These are phyloP conservation scores for Andrena camellia DNA, from an alignment of 2,888 invertebrate genomes.

Conservation along the genomic window DNA sequence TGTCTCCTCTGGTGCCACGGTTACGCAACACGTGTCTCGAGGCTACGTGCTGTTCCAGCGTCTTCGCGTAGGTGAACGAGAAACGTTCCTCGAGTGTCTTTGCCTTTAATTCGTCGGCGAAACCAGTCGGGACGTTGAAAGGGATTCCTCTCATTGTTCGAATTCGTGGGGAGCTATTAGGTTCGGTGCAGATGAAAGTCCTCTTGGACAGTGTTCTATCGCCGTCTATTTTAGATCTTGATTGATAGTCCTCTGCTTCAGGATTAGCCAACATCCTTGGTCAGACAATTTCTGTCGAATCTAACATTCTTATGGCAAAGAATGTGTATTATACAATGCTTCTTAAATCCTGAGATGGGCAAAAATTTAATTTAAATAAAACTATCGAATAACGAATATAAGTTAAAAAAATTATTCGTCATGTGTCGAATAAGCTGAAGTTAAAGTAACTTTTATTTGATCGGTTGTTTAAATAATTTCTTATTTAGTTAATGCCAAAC, in stretches of 20 bases:
- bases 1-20: slow-evolving; percentile 52
- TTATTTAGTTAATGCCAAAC: no score
- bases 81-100: slow-evolving; percentile 25
- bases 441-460: no score
- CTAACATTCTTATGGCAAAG: no score
- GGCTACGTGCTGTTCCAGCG: slow-evolving; percentile 12
- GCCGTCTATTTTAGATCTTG: background rate
- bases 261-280: background rate
- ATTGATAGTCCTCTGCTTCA: background rate
- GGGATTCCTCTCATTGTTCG: slow-evolving; percentile 44
- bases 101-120: slow-evolving; percentile 29
- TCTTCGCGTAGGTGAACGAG: slow-evolving; percentile 57
- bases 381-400: no score
- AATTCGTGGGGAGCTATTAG: slow-evolving; percentile 4
- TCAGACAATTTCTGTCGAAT: no score
- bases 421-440: no score
- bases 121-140: slow-evolving; percentile 25
- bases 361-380: no score
- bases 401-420: no score
- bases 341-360: no score
- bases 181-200: background rate
- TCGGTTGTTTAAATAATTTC: no score
- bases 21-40: slow-evolving; percentile 52
- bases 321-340: no score
- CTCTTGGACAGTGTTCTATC: background rate